These are phyloP conservation scores for Heliornis fulica DNA, from an alignment of 2,113 vertebrate species.

Conservation along the genomic window DNA sequence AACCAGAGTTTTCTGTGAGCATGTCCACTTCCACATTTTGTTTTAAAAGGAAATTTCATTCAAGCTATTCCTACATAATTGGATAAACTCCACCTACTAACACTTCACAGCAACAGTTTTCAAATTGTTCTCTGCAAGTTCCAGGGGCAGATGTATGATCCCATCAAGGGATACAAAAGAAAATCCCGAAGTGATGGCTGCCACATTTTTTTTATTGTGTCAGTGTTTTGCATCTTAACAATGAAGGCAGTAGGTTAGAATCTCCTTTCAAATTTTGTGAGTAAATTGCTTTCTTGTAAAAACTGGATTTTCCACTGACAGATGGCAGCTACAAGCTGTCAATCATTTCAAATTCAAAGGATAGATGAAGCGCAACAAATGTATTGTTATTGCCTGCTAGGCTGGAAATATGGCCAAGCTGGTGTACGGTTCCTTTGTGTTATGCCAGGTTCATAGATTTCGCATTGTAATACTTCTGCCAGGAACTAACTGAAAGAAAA, in stretches of 20 bases:
- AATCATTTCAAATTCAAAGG: conserved; percentile 42
- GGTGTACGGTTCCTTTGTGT: not conserved
- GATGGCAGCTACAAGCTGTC: conserved; percentile 57
- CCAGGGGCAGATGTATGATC: not conserved
- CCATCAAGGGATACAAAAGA: not conserved
- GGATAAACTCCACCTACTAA: not conserved
- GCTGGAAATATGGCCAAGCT: conserved; percentile 12
- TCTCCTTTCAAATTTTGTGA: not conserved
- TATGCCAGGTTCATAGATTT: not conserved
- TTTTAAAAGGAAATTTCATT: not conserved
- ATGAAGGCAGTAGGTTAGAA: not conserved
- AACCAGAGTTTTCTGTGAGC: not conserved
- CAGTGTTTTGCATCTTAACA: conserved; percentile 27
- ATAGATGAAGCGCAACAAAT: not conserved
- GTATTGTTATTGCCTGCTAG: conserved; percentile 33
- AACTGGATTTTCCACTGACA: conserved; percentile 39
- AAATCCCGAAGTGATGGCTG: not conserved
- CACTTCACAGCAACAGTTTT: not conserved
- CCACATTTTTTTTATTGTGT: not conserved
- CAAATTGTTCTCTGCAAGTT: not conserved
- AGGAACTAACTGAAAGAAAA: not conserved
- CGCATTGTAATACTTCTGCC: not conserved
- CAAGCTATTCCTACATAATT: not conserved
- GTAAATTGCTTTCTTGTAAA: conserved; percentile 50
- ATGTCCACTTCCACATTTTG: not conserved